Conservation (phyloP, 2,888 invertebrate genomes). For the Epiblema foenella region DNA sequence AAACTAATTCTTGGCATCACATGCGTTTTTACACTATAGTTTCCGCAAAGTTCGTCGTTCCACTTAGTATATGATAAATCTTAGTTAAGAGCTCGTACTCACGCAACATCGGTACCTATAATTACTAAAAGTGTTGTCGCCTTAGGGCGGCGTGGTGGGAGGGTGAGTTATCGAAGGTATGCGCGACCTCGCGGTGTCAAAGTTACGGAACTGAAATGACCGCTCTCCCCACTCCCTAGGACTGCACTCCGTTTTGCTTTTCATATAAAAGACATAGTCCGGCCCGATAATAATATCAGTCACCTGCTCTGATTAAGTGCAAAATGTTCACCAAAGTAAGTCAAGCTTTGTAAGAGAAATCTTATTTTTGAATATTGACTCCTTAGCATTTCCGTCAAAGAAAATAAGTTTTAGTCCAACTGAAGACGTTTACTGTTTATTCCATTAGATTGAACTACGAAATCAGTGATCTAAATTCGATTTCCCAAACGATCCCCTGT, state of each 20-base stretch:
- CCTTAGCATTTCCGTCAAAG: background rate
- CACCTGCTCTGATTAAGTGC: constrained; percentile 80
- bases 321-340: constrained; percentile 85
- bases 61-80: too few relatives aligned
- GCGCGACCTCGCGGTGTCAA: constrained; percentile 83
- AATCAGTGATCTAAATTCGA: background rate
- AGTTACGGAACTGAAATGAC: constrained; percentile 83
- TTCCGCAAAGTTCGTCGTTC: too few relatives aligned
- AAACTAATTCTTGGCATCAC: too few relatives aligned
- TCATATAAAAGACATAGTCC: constrained; percentile 82
- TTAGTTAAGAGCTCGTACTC: constrained; percentile 49
- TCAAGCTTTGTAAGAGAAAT: constrained; percentile 44
- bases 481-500: too few relatives aligned
- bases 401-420: background rate
- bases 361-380: constrained; percentile 29
- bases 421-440: background rate
- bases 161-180: constrained; percentile 68
- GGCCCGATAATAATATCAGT: constrained; percentile 81
- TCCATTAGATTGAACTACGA: background rate
- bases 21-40: too few relatives aligned
- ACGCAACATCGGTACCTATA: constrained; percentile 56
- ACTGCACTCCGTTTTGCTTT: constrained; percentile 79
- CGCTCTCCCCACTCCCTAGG: constrained; percentile 76
- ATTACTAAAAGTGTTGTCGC: constrained; percentile 48
- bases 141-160: constrained; percentile 57